phyloP scores from a whole-genome alignment of 2,888 invertebrate genomes.

The Lasius platythorax region DNA sequence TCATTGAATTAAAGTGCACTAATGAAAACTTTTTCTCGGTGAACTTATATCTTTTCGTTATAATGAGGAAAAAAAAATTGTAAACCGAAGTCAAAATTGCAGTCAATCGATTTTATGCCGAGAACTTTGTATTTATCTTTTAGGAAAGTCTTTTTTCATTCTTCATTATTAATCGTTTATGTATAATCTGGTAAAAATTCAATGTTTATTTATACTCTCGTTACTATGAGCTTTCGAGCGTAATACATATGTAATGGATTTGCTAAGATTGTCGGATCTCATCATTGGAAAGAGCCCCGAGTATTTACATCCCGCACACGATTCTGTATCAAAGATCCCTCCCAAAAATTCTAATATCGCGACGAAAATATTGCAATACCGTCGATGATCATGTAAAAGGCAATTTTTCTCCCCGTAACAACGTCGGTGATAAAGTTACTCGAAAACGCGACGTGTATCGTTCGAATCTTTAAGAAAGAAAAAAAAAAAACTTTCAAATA shows the following conservation, averaged over 20 bases:
- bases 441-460: background rate
- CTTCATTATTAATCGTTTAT: background rate
- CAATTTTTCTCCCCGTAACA: constrained; percentile 21
- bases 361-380: constrained; percentile 3
- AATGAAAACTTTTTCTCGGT: background rate
- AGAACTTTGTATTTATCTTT: background rate
- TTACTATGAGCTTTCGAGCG: background rate
- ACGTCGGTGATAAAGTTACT: constrained; percentile 14
- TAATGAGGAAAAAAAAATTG: background rate
- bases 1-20: background rate
- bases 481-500: background rate
- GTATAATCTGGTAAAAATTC: background rate
- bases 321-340: background rate
- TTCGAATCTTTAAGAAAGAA: background rate
- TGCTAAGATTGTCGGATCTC: background rate
- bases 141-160: background rate
- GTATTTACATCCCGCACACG: background rate
- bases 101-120: background rate
- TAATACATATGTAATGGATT: background rate
- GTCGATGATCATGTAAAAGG: background rate
- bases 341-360: constrained; percentile 6
- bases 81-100: background rate
- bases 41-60: background rate
- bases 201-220: background rate
- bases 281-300: background rate